These are phyloP conservation scores for Pitta sordida DNA, from an alignment of 2,113 vertebrate genomes.

Conservation along the genomic window DNA sequence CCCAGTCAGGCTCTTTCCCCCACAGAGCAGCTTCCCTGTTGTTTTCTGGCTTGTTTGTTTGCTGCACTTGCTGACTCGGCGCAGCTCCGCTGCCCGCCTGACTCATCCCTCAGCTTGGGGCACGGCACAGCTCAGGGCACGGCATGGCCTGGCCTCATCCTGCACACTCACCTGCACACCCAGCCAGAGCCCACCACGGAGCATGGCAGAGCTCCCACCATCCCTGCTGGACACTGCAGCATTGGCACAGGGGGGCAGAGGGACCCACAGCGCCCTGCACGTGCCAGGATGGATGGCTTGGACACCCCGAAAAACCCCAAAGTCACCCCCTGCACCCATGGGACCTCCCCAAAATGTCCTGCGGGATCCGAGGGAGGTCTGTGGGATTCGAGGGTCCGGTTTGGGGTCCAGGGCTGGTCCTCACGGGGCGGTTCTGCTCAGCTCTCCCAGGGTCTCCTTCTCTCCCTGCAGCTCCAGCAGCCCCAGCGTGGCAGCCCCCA, in stretches of 20 bases:
- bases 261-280: fast-evolving
- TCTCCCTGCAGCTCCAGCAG: not conserved
- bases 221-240: not conserved
- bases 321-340: not conserved
- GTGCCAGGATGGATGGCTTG: fast-evolving
- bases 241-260: not conserved
- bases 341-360: not conserved
- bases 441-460: not conserved
- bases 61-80: conserved; percentile 23
- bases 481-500: not conserved
- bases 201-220: fast-evolving
- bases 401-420: not conserved
- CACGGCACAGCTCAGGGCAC: not conserved
- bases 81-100: conserved; percentile 3
- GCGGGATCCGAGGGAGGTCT: not conserved
- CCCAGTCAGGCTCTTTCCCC: not conserved
- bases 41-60: conserved; percentile 35
- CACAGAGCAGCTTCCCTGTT: not conserved
- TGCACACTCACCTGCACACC: not conserved
- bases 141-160: not conserved
- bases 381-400: not conserved
- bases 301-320: not conserved
- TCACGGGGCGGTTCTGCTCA: fast-evolving
- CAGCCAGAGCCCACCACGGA: not conserved
- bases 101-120: conserved; percentile 34